These are phyloP conservation scores for Sarcophaga carnaria DNA, from an alignment of 2,888 invertebrate species.

Conservation along the genomic window DNA sequence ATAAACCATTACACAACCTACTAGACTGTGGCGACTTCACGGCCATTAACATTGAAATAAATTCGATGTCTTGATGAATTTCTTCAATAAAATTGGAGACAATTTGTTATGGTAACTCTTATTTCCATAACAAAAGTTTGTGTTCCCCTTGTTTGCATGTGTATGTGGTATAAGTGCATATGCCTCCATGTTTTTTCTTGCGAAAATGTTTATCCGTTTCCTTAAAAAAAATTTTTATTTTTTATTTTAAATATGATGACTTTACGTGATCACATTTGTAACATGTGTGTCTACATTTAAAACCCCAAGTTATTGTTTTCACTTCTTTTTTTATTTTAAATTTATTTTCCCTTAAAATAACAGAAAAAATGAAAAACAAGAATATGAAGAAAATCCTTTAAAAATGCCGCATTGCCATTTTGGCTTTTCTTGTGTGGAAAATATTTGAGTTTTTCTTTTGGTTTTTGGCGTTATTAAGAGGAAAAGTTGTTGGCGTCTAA, in stretches of 20 bases:
- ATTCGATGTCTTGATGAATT: too few species aligned
- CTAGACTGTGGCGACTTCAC: too few species aligned
- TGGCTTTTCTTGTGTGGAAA: conserved; percentile 65
- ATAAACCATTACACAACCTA: too few species aligned
- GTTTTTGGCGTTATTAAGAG: conserved; percentile 19
- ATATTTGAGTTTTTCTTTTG: conserved; percentile 25
- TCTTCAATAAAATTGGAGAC: too few species aligned
- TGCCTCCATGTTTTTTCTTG: not conserved
- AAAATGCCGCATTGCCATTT: conserved; percentile 75
- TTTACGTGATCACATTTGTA: conserved; percentile 66
- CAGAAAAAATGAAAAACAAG: too few species aligned
- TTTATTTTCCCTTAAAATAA: conserved; percentile 41
- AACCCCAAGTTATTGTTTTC: conserved; percentile 26
- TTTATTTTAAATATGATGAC: conserved; percentile 51
- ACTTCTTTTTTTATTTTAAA: conserved; percentile 29
- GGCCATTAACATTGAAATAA: too few species aligned
- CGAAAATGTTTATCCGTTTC: conserved; percentile 18
- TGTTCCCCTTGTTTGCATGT: too few species aligned
- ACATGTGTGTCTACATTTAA: conserved; percentile 48
- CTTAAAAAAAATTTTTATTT: not conserved
- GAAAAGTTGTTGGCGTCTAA: conserved; percentile 65
- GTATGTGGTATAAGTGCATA: too few species aligned
- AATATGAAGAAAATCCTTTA: conserved; percentile 50
- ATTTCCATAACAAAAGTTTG: too few species aligned
- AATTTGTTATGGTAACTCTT: too few species aligned